These are phyloP conservation scores for honey bee (Apis mellifera) DNA, from an alignment of 1,140 invertebrate species.

Conservation along the genomic window DNA sequence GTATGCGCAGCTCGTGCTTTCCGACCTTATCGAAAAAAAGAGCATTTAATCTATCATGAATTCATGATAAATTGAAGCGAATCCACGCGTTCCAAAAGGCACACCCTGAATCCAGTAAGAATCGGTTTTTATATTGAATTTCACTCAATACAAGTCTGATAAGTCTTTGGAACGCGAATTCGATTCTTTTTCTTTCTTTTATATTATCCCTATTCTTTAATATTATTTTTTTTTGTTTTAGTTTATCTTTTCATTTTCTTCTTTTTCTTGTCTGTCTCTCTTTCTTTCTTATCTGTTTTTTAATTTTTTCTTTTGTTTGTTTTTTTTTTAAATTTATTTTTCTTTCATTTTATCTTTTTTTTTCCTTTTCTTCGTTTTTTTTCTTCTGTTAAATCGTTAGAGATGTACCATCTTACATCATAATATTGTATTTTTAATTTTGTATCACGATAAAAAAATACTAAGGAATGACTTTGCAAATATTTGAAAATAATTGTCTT, in stretches of 20 bases:
- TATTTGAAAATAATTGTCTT: background rate
- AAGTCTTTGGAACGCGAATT: background rate
- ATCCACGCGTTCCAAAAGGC: conserved; percentile 6
- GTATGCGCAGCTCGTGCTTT: conserved; percentile 62
- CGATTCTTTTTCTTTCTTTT: background rate
- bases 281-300: background rate
- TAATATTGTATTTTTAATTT: background rate
- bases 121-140: conserved; percentile 49
- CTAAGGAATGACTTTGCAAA: too few relatives aligned
- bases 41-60: conserved; percentile 46
- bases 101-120: conserved; percentile 37
- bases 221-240: background rate
- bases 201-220: background rate
- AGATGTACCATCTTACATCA: too few relatives aligned
- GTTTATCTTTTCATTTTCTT: background rate
- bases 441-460: background rate
- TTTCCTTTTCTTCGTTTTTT: too few relatives aligned
- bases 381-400: background rate
- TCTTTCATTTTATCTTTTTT: background rate
- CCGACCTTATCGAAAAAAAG: conserved; percentile 46
- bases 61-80: conserved; percentile 39
- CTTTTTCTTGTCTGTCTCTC: background rate
- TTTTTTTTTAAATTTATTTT: background rate
- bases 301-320: too few relatives aligned
- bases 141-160: conserved; percentile 41